phyloP scores from a whole-genome alignment of 2,888 invertebrate species.

The Microdon myrmicae region DNA sequence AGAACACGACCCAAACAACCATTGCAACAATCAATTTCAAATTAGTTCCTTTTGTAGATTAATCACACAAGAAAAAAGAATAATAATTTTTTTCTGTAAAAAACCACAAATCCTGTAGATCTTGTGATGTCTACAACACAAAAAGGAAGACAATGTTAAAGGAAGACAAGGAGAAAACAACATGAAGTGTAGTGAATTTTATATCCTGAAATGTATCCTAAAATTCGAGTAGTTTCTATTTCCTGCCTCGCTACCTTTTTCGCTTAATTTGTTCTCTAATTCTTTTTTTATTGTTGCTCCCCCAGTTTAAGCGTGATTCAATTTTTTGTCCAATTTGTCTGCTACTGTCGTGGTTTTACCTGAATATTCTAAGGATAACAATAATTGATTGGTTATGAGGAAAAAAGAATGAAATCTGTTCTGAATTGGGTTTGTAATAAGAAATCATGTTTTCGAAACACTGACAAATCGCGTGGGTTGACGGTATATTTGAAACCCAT shows the following conservation, averaged over 20 bases:
- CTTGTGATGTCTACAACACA: constrained; percentile 3
- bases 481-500: too few relatives aligned
- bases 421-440: constrained; percentile 30
- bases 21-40: constrained; percentile 46
- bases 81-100: constrained; percentile 27
- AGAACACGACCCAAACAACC: too few relatives aligned
- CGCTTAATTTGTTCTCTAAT: constrained; percentile 25
- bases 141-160: constrained; percentile 5
- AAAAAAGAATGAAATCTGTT: constrained; percentile 18
- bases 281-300: constrained; percentile 16
- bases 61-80: constrained; percentile 7
- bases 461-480: too few relatives aligned
- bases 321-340: constrained; percentile 9
- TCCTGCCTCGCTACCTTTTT: constrained; percentile 36
- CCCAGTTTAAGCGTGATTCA: constrained; percentile 21
- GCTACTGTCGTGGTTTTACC: constrained; percentile 13
- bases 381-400: constrained; percentile 12
- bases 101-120: constrained; percentile 37
- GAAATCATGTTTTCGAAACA: too few relatives aligned
- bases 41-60: constrained; percentile 42
- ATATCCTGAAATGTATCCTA: constrained; percentile 7
- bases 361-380: constrained; percentile 6
- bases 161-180: constrained; percentile 6
- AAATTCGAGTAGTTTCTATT: constrained; percentile 34
- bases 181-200: constrained; percentile 10